These are phyloP conservation scores for Diabrotica balteata DNA, from an alignment of 2,888 invertebrate species.

Conservation along the genomic window DNA sequence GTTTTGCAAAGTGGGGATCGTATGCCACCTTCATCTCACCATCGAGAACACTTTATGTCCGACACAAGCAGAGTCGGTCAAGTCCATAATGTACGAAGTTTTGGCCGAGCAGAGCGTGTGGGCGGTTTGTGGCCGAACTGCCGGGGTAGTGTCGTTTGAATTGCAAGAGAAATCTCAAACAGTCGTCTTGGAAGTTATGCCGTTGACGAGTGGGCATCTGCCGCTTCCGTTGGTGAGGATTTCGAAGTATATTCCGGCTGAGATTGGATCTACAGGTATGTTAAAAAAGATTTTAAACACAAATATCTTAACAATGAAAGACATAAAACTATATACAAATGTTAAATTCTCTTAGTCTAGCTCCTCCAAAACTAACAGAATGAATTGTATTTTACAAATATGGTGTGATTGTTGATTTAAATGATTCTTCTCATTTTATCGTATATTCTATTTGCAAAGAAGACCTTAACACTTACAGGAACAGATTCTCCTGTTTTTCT, in stretches of 20 bases:
- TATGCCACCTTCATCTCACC: constrained; percentile 81
- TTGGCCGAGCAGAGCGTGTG: constrained; percentile 91
- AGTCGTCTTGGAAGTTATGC: constrained; percentile 90
- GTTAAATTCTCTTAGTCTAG: too few relatives aligned
- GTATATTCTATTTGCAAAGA: too few relatives aligned
- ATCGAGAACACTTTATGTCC: constrained; percentile 62
- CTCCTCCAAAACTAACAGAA: too few relatives aligned
- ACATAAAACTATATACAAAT: too few relatives aligned
- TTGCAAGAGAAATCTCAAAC: constrained; percentile 66
- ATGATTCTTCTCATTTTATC: too few relatives aligned
- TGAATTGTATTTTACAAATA: too few relatives aligned
- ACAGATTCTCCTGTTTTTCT: too few relatives aligned
- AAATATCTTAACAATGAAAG: too few relatives aligned
- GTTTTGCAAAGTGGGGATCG: constrained; percentile 86
- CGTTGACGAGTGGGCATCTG: constrained; percentile 87
- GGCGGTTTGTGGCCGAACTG: constrained; percentile 91
- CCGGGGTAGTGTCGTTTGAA: constrained; percentile 70
- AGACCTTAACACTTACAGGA: too few relatives aligned
- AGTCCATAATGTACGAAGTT: constrained; percentile 91
- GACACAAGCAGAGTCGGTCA: constrained; percentile 44
- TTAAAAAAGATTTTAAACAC: not conserved
- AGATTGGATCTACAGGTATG: constrained; percentile 49
- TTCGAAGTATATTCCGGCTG: constrained; percentile 88
- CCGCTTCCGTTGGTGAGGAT: constrained; percentile 88
- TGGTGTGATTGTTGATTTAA: too few relatives aligned